Evolutionary conservation across 2,113 vertebrate species (phyloP).

Genomic region (Lipophrys pholis): DNA sequence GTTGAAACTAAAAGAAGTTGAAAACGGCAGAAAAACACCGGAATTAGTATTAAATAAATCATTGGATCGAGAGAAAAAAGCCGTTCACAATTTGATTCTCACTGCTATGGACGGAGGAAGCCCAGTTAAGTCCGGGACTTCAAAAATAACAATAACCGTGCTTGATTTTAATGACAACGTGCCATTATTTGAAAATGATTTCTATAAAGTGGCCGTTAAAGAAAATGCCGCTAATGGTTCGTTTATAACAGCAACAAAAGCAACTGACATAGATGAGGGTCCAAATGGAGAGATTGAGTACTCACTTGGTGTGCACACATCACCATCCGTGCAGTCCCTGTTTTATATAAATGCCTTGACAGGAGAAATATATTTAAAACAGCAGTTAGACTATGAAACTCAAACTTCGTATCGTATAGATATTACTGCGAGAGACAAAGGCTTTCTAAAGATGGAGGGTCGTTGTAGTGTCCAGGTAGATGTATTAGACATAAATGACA

Average conservation of each 20-base stretch:
- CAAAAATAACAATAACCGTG: slow-evolving; percentile 64
- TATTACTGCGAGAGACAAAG: slow-evolving; percentile 79
- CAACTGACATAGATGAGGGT: slow-evolving; percentile 77
- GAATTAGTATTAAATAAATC: slow-evolving; percentile 78
- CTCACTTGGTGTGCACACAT: slow-evolving; percentile 79
- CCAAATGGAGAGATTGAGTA: slow-evolving; percentile 83
- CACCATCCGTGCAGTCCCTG: slow-evolving; percentile 24
- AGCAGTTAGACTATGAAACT: slow-evolving; percentile 86
- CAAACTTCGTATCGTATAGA: slow-evolving; percentile 71
- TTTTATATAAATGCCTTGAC: slow-evolving; percentile 73
- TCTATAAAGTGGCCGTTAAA: slow-evolving; percentile 45
- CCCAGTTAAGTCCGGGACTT: slow-evolving; percentile 62
- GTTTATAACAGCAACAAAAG: slow-evolving; percentile 27
- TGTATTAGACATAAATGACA: slow-evolving; percentile 79
- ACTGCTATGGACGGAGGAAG: slow-evolving; percentile 79
- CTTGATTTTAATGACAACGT: slow-evolving; percentile 90
- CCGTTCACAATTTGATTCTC: slow-evolving; percentile 63
- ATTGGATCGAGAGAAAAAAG: slow-evolving; percentile 78
- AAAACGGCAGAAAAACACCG: slow-evolving; percentile 67
- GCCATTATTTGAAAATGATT: slow-evolving; percentile 80
- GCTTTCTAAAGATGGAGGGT: slow-evolving; percentile 70
- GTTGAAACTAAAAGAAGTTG: slow-evolving; percentile 73
- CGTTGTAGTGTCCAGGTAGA: slow-evolving; percentile 74
- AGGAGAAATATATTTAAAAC: slow-evolving; percentile 69
- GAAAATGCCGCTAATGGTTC: slow-evolving; percentile 53